These are phyloP conservation scores for Chironomus tepperi DNA, from an alignment of 1,140 invertebrate genomes.

Conservation along the genomic window DNA sequence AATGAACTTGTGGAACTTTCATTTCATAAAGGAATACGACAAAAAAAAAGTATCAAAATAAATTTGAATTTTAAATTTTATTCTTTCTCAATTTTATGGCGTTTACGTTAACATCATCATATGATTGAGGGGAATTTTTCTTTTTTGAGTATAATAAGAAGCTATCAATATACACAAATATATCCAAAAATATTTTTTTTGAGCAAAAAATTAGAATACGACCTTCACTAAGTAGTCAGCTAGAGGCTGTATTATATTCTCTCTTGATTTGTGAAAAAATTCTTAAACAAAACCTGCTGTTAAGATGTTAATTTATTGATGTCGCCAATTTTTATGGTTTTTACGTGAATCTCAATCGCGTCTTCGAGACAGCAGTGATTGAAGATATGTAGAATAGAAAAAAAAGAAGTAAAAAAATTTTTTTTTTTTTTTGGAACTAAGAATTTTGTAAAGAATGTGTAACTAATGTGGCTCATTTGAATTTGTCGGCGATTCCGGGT, in stretches of 20 bases:
- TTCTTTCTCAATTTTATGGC: neutral
- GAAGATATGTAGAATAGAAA: no score
- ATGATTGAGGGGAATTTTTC: neutral
- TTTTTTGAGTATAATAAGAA: neutral
- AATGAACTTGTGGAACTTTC: neutral
- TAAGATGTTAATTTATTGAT: slow-evolving; percentile 14
- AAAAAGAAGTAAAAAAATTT: no score
- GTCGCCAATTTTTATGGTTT: slow-evolving; percentile 4
- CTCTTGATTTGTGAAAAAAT: neutral
- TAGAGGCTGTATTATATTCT: neutral
- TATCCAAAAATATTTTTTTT: neutral
- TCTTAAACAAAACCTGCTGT: neutral
- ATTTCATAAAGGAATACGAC: neutral
- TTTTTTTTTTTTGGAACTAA: no score
- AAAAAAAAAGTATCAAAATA: neutral
- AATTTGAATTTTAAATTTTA: slow-evolving; percentile 3
- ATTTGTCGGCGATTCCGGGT: no score
- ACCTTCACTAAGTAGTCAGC: neutral
- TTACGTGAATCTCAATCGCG: neutral
- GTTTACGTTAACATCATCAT: slow-evolving; percentile 2
- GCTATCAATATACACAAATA: no score
- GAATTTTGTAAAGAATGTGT: no score
- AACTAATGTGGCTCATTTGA: no score
- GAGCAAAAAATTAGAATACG: slow-evolving; percentile 4
- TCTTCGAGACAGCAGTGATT: neutral